These are phyloP conservation scores for Umimayanthus chanpuru DNA, from an alignment of 92 coral and sea anemone genomes.

Conservation along the genomic window DNA sequence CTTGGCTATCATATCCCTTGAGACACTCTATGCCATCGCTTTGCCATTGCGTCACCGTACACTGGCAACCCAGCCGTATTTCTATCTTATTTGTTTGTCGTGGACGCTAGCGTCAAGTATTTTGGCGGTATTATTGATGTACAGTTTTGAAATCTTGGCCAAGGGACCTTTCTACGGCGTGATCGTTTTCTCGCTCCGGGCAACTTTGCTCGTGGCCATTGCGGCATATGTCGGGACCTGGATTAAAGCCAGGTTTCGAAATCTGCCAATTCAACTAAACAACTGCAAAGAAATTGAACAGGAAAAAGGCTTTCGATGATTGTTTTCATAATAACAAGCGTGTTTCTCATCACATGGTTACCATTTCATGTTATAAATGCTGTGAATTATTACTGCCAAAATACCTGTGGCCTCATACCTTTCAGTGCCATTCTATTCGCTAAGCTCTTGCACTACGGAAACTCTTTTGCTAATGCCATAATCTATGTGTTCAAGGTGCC, in stretches of 20 bases:
- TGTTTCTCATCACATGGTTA: constrained; percentile 48
- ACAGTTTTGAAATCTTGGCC: constrained; percentile 15
- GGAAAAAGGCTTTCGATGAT: constrained; percentile 35
- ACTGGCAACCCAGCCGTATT: constrained; percentile 24
- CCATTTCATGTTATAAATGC: constrained; percentile 48
- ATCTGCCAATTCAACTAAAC: not conserved
- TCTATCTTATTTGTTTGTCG: constrained; percentile 26
- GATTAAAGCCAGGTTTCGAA: constrained; percentile 16
- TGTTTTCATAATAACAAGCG: constrained; percentile 41
- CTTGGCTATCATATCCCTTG: constrained; percentile 38
- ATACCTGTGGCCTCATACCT: not conserved
- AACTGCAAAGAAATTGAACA: not conserved
- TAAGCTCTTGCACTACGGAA: constrained; percentile 11
- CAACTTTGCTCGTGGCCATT: constrained; percentile 14
- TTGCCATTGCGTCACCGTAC: constrained; percentile 50
- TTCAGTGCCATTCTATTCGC: not conserved
- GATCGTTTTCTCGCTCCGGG: constrained; percentile 4
- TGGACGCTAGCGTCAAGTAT: constrained; percentile 31
- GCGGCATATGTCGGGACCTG: constrained; percentile 30
- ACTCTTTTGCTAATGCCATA: constrained; percentile 10
- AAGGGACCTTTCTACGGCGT: not conserved
- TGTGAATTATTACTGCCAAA: not conserved
- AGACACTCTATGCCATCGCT: constrained; percentile 40
- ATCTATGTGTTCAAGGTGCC: constrained; percentile 12
- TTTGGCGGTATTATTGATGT: constrained; percentile 3